Evolutionary conservation across 2,888 invertebrate species (phyloP).

Genomic region (Pegoplata infirma): DNA sequence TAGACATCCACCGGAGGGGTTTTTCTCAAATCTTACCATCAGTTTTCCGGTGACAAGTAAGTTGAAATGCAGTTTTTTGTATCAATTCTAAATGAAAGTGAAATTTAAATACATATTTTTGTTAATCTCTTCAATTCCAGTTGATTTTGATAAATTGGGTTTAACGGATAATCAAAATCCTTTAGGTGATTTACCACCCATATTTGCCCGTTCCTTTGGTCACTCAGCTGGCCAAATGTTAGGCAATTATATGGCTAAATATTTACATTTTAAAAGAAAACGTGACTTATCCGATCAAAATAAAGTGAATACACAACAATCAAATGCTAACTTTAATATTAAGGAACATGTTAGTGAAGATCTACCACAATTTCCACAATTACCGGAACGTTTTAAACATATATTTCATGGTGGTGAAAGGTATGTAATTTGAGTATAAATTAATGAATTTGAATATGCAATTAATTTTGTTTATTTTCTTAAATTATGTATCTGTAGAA

Average conservation of each 20-base stretch:
- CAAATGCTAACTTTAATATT: slow-evolving; percentile 63
- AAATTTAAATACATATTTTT: slow-evolving; percentile 52
- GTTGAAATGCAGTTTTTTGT: slow-evolving; percentile 71
- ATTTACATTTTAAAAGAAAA: slow-evolving; percentile 82
- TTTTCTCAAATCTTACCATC: slow-evolving; percentile 89
- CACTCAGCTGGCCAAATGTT: slow-evolving; percentile 83
- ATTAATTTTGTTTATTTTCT: background rate
- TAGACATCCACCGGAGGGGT: slow-evolving; percentile 90
- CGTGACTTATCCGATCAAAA: slow-evolving; percentile 76
- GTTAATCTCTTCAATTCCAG: slow-evolving; percentile 78
- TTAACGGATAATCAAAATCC: slow-evolving; percentile 94
- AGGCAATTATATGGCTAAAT: slow-evolving; percentile 86
- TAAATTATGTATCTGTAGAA: slow-evolving; percentile 77
- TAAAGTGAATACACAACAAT: slow-evolving; percentile 22
- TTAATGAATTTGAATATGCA: background rate
- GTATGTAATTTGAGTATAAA: slow-evolving; percentile 56
- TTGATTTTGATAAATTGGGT: slow-evolving; percentile 91
- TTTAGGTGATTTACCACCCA: slow-evolving; percentile 87
- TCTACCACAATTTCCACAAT: slow-evolving; percentile 72
- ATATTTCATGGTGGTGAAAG: slow-evolving; percentile 89
- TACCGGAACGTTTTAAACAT: slow-evolving; percentile 78
- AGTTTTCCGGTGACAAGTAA: slow-evolving; percentile 91
- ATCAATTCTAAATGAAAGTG: background rate
- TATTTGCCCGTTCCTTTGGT: slow-evolving; percentile 87
- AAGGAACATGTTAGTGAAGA: slow-evolving; percentile 48